These are phyloP conservation scores for Struthio camelus DNA, from an alignment of 2,113 vertebrate species.

Conservation along the genomic window DNA sequence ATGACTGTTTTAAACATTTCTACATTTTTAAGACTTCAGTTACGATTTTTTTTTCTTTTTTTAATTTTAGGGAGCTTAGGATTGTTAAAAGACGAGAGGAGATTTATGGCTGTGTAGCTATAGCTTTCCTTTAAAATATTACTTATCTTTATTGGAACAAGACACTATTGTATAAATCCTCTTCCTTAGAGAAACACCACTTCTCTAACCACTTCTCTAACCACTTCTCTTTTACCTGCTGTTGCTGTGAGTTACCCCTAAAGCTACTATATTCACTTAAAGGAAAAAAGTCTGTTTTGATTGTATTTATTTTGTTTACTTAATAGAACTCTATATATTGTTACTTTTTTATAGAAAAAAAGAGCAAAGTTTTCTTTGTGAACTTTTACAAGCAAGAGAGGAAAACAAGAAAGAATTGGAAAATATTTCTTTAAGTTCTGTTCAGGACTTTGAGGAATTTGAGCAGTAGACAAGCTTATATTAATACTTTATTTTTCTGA, in stretches of 20 bases:
- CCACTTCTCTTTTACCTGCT: background rate
- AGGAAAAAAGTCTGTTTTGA: background rate
- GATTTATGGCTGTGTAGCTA: background rate
- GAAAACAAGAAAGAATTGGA: background rate
- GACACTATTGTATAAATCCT: background rate
- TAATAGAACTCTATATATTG: background rate
- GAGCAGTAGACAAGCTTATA: background rate
- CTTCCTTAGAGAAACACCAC: background rate
- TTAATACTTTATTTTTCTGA: background rate
- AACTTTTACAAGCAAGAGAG: background rate
- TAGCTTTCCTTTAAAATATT: background rate
- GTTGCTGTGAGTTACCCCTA: background rate
- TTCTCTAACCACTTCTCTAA: background rate
- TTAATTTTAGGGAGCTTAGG: background rate
- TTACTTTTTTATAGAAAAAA: background rate
- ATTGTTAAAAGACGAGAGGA: background rate
- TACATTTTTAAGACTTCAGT: background rate
- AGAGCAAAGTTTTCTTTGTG: background rate
- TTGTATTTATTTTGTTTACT: background rate
- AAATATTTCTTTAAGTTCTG: background rate
- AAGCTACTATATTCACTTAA: background rate
- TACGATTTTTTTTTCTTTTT: background rate
- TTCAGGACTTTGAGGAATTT: background rate
- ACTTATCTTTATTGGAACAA: background rate
- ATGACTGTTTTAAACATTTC: background rate